phyloP scores from a whole-genome alignment of 2,888 invertebrate species.

The Caenorhabditis auriculariae region DNA sequence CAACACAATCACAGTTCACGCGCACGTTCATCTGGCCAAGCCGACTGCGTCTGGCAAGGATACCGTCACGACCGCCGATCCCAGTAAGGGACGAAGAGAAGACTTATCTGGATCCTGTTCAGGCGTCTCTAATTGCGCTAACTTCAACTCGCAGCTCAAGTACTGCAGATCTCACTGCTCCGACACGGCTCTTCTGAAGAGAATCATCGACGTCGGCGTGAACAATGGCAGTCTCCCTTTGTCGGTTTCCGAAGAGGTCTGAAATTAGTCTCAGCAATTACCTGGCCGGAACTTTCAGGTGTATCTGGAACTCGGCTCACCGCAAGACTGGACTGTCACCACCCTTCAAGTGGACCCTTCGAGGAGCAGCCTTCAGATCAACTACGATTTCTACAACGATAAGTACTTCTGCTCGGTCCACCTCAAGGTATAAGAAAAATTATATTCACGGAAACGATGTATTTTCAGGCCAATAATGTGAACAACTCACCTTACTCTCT shows the following conservation, averaged over 20 bases:
- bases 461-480: slow-evolving; percentile 15
- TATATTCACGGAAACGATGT: too few relatives aligned
- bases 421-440: too few relatives aligned
- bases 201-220: slow-evolving; percentile 12
- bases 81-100: too few relatives aligned
- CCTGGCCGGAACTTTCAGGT: too few relatives aligned
- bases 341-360: slow-evolving; percentile 14
- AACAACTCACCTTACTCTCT: slow-evolving; percentile 10
- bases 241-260: slow-evolving; percentile 14
- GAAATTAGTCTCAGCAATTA: too few relatives aligned
- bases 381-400: slow-evolving; percentile 23
- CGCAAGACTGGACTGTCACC: slow-evolving; percentile 11
- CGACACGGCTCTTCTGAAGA: slow-evolving; percentile 9
- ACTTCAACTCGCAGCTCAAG: slow-evolving; percentile 3
- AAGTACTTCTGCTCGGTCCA: slow-evolving; percentile 19
- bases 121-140: slow-evolving; percentile 24
- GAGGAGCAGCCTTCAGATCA: slow-evolving; percentile 8
- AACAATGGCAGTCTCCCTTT: slow-evolving; percentile 27
- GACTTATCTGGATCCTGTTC: too few relatives aligned
- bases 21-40: too few relatives aligned
- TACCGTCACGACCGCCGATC: too few relatives aligned
- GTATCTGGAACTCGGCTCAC: slow-evolving; percentile 5
- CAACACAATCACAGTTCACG: too few relatives aligned
- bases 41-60: too few relatives aligned
- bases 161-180: slow-evolving; percentile 22